phyloP scores from a whole-genome alignment of 2,113 vertebrate genomes.

The Epinephelus moara region DNA sequence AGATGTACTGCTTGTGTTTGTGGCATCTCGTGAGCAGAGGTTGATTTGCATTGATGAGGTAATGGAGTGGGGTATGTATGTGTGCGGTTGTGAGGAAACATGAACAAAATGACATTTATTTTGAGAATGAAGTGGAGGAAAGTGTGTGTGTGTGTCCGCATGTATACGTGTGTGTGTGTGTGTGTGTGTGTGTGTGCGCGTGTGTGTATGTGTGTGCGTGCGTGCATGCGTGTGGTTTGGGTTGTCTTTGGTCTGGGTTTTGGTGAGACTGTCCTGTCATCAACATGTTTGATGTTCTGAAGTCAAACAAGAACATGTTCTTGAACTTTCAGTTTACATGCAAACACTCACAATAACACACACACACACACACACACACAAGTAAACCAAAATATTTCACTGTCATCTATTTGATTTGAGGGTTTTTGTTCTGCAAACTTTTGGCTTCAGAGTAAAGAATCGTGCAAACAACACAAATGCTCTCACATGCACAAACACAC shows the following conservation, averaged over 20 bases:
- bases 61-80: conserved; percentile 3
- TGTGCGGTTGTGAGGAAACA: conserved; percentile 12
- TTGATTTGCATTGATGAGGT: conserved; percentile 2
- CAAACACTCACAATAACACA: not conserved
- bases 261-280: not conserved
- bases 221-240: not conserved
- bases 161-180: too few relatives aligned
- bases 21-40: not conserved
- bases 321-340: not conserved
- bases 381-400: too few relatives aligned
- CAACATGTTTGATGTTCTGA: not conserved
- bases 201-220: conserved; percentile 2
- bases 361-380: not conserved
- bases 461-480: too few relatives aligned
- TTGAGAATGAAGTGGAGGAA: not conserved
- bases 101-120: not conserved
- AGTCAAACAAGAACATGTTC: not conserved
- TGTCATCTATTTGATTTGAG: too few relatives aligned
- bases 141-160: not conserved
- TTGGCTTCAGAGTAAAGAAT: too few relatives aligned
- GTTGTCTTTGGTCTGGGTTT: not conserved
- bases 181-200: conserved; percentile 3
- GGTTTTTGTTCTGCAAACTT: too few relatives aligned
- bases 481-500: too few relatives aligned
- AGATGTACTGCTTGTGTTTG: not conserved